These are phyloP conservation scores for Hyla sarda DNA, from an alignment of 2,113 vertebrate species.

Conservation along the genomic window DNA sequence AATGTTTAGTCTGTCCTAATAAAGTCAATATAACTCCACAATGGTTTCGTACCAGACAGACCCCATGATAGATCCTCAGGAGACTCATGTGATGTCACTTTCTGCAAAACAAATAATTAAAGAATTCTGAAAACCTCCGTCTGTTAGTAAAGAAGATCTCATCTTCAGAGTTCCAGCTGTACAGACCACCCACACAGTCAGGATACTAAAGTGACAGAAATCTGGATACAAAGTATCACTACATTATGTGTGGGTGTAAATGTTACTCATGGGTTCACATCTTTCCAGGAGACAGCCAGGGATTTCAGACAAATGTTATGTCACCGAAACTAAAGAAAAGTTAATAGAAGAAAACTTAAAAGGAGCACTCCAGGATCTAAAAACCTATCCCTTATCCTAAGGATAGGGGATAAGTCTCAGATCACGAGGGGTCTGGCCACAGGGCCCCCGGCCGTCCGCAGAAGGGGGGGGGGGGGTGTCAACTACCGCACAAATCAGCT, in stretches of 20 bases:
- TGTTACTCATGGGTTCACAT: slow-evolving; percentile 29
- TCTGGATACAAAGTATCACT: slow-evolving; percentile 34
- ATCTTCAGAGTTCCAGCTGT: slow-evolving; percentile 24
- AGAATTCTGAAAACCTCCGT: slow-evolving; percentile 5
- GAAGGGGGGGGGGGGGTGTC: too few relatives aligned
- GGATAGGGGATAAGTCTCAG: too few relatives aligned
- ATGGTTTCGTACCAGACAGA: background rate
- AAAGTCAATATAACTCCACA: background rate
- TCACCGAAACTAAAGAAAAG: slow-evolving; percentile 41
- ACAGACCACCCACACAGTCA: slow-evolving; percentile 48
- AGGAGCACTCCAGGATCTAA: too few relatives aligned
- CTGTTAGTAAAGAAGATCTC: slow-evolving; percentile 34
- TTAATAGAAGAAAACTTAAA: background rate
- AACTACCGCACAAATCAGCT: too few relatives aligned
- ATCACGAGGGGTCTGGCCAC: too few relatives aligned
- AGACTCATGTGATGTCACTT: background rate
- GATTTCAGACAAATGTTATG: slow-evolving; percentile 39
- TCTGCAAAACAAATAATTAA: slow-evolving; percentile 27
- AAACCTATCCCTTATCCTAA: too few relatives aligned
- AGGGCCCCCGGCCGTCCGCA: too few relatives aligned
- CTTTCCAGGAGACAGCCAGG: slow-evolving; percentile 14
- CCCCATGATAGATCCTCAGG: background rate
- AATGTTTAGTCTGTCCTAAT: background rate
- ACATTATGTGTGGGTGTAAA: slow-evolving; percentile 40
- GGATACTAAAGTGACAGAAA: slow-evolving; percentile 25